Conservation (phyloP, 1,140 invertebrate species). For the Tetranychus urticae region DNA sequence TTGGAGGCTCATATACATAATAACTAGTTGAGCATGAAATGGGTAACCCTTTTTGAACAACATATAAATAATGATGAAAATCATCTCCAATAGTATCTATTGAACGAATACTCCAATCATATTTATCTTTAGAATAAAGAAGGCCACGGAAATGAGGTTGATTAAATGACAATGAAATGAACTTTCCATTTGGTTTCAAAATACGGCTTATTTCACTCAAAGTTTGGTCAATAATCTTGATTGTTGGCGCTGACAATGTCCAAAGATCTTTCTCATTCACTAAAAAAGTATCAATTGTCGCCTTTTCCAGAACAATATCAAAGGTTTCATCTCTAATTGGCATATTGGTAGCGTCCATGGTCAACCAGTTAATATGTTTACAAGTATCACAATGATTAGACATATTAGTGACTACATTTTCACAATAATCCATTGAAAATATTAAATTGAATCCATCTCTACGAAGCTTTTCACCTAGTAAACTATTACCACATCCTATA, state of each 20-base stretch:
- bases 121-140: constrained; percentile 15
- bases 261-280: constrained; percentile 25
- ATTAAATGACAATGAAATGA: constrained; percentile 27
- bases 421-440: constrained; percentile 26
- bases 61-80: not conserved
- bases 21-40: not conserved
- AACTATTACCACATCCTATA: constrained; percentile 27
- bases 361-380: constrained; percentile 18
- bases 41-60: not conserved
- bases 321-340: constrained; percentile 19
- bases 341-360: constrained; percentile 22
- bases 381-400: constrained; percentile 12
- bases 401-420: constrained; percentile 24
- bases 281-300: constrained; percentile 27
- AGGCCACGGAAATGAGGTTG: constrained; percentile 27
- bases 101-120: not conserved
- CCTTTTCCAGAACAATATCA: constrained; percentile 28
- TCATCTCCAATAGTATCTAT: not conserved
- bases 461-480: constrained; percentile 23
- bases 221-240: constrained; percentile 17
- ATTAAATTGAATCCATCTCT: constrained; percentile 23
- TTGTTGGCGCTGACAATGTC: constrained; percentile 19
- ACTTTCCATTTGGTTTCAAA: constrained; percentile 22
- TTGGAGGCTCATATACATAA: not conserved
- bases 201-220: constrained; percentile 18